Evolutionary conservation across 2,888 invertebrate genomes (phyloP), one percentile per base, ranked within the genome.

Genomic region (Bugulina stolonifera): DNA sequence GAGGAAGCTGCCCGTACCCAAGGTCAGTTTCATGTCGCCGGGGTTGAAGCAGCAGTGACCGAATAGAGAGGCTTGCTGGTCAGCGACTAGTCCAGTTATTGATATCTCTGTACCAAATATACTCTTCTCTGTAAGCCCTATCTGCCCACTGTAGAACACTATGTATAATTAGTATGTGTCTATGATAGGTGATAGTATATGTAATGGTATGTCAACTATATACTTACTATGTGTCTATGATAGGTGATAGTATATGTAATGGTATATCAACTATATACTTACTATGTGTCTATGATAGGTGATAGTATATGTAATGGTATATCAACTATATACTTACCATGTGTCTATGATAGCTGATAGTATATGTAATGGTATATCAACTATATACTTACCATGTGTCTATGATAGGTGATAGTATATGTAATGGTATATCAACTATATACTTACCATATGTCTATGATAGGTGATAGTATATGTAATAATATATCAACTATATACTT

Each of bases 61-160:
- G 1, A 97, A 89, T 69, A 95, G 86, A 0, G 95, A 93, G 0
- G 94, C 90, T 83, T 95, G 96, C 83, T 99, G 98, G 85, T 99
- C 98, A 25, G 96, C 96, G 81, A 95, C 93, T 80, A 90, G 88
- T 81, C 91, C 89, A 64, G 87, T 86, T 75, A 96, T 93, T 18
- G 91, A 91, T 79, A 96, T 90, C 55, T 89, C 84, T 18, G 86
- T 85, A 0, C 93, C 94, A 85, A 94, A 91, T 74, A 93, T 85
- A 0, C 87, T 85, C 10, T 88, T 85, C 23, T 88, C 85, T 0
- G 90, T 89, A 34, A 83, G 81, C 0, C 93, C 93, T 84, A 93
- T 93, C 73, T 89, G 86, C 0, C 89, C 88, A 76, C 88, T 88
- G 32, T 89, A 89, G 71, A n/a, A n/a, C n/a, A n/a, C n/a, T n/a